Evolutionary conservation across 2,797 vertebrate species (phyloP), one percentile per base, ranked within the genome.

Genomic region (Sebastes reedi): DNA sequence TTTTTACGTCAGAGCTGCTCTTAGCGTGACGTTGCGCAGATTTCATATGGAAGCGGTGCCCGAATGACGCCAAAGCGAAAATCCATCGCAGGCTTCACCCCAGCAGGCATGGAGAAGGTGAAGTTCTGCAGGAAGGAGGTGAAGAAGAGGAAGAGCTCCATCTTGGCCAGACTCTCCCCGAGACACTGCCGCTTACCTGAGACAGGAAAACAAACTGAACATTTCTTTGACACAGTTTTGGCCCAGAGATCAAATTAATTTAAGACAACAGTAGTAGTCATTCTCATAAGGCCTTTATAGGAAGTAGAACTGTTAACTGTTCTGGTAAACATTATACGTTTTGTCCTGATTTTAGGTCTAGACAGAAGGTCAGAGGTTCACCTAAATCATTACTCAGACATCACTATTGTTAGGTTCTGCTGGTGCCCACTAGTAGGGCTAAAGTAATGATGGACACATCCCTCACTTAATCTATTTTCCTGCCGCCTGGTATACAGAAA

Each of bases 121-220:
- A 97, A 97, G 22, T 88, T 95, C 92, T 97, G 96, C 65, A 97
- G 62, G 59, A 97, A 87, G 54, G 91, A 93, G 18, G 88, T 83
- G 78, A 89, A 93, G 72, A 93, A 79, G 58, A 94, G 85, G 71
- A 93, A 96, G 7, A 96, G 87, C 80, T 96, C 95, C 59, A 87
- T 90, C 74, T 75, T 92, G 82, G 95, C 95, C 90, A 96, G 84
- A 18, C 79, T 92, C 74, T 96, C 95, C 11, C 96, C 96, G 4
- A 94, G 62, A 84, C 96, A 97, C 29, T 75, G 11, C 0, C 94
- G 88, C 67, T 96, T 97, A 69, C 97, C 96, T 97, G 87, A 50
- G 20, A 70, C 10, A 72, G 3, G 2, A 64, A 25, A 72, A 68
- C 3, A 75, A 34, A 14, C 3, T 16, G 22, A 30, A 20, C 18